These are phyloP conservation scores for Hippopotamyrus pictus DNA, from an alignment of 2,797 vertebrate genomes.

Conservation along the genomic window DNA sequence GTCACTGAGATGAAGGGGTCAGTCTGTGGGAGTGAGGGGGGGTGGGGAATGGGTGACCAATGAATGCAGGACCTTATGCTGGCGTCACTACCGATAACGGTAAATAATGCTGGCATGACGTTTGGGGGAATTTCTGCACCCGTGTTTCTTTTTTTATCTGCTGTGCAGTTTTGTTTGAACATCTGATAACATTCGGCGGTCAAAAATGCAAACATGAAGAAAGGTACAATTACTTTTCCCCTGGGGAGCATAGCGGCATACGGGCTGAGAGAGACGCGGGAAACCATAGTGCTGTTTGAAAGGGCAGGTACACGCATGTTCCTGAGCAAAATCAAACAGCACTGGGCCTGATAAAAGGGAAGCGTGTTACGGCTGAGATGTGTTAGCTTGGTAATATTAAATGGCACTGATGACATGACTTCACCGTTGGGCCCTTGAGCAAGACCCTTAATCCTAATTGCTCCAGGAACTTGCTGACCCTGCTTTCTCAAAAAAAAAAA, in stretches of 20 bases:
- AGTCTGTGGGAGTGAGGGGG: not conserved
- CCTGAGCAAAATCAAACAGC: not conserved
- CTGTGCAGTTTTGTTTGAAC: not conserved
- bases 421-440: not conserved
- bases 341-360: not conserved
- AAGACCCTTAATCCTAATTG: not conserved
- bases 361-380: not conserved
- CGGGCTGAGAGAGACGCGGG: not conserved
- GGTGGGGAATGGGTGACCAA: not conserved
- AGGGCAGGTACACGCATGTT: not conserved
- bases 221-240: not conserved
- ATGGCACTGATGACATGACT: not conserved
- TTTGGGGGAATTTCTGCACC: not conserved
- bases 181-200: not conserved
- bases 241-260: not conserved
- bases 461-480: not conserved
- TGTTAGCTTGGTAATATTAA: not conserved
- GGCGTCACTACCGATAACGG: not conserved
- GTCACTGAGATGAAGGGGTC: not conserved
- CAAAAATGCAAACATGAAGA: not conserved
- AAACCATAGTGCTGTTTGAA: not conserved
- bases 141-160: not conserved
- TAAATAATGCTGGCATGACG: not conserved
- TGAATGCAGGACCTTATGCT: not conserved
- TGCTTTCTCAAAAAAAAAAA: not conserved